Evolutionary conservation across 2,797 vertebrate genomes (phyloP), one percentile per base, ranked within the genome.

Genomic region (Gastrophryne carolinensis): DNA sequence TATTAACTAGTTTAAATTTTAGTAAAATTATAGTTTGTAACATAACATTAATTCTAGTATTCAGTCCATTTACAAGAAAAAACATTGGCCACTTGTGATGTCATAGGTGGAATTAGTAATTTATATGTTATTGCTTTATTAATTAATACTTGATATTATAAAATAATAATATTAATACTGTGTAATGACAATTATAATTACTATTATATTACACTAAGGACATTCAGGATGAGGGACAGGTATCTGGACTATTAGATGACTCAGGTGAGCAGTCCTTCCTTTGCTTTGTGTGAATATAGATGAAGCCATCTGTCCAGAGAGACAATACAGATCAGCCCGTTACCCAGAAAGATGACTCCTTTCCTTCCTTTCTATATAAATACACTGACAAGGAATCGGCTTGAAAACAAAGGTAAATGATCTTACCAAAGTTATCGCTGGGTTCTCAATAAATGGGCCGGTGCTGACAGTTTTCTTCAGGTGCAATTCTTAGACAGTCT

Each of bases 371-470:
- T 80, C 67, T 44, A 68, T 79, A 79, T 73, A 70, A 15, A 17
- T 0, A 75, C 72, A 34, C 80, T 49, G 52, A 54, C 61, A 27
- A 83, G 52, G 85, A 84, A 75, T 77, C 81, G 76, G 79, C 75
- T 83, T 66, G 84, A 74, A 82, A 86, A 83, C 69, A 34, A 84
- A 81, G 56, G 26, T 26, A 76, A 80, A 73, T 50, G 79, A 79
- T 79, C 91, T 91, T 91, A 91, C 91, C 91, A 79, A 85, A 82
- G 56, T 85, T 88, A 79, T 89, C 80, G 82, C 85, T 81, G 79
- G 72, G 83, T 84, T 81, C 66, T 80, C 29, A 86, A 76, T 80
- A 81, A 83, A 81, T 74, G 75, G 58, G 82, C 79, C 81, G 80
- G 87, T 83, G 83, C 85, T 84, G 64, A 81, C 82, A 84, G 72